Evolutionary conservation across 2,797 vertebrate species (phyloP), one percentile per base, ranked within the genome.

Genomic region (Sciaenops ocellatus): DNA sequence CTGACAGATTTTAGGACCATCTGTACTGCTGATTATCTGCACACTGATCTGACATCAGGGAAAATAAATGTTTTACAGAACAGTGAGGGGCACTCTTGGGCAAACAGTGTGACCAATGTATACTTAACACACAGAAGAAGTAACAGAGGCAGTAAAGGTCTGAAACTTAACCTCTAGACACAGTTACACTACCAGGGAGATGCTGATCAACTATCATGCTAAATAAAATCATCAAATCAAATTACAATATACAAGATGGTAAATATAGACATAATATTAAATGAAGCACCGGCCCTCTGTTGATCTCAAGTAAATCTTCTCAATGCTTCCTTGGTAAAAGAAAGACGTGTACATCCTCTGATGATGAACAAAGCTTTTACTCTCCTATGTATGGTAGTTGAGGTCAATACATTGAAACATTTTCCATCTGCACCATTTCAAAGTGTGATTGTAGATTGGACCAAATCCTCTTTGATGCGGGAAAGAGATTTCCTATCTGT

Each of bases 401-500:
- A 44, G 22, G 11, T 38, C 34, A 24, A 54, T 18, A 20, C 16
- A 3, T 26, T 30, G 16, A 44, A 10, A 26, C 1, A 26, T 67
- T 72, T 66, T n/a, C 62, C 47, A 44, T 46, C 38, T 48, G 48
- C 42, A 22, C 10, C n/a, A 1, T 41, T 67, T 79, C 26, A 68
- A 30, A 50, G 22, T 4, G 1, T 38, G 56, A 30, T 30, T 42
- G 12, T 7, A 12, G 66, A 55, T 20, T 5, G 22, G 22, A 46
- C 46, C 4, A 5, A 50, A 60, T 62, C 59, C 11, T 51, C 34
- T 56, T 52, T 55, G 69, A 73, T 44, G 54, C 30, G n/a, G 54
- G 42, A 12, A 12, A 16, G 8, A 51, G 12, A 20, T 46, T 15
- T 20, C 3, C 38, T 24, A 1, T 44, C 22, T 62, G 38, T 16